Base-by-base conservation (phyloP, 2,888 invertebrate species). In the Tetropium fuscum region DNA sequence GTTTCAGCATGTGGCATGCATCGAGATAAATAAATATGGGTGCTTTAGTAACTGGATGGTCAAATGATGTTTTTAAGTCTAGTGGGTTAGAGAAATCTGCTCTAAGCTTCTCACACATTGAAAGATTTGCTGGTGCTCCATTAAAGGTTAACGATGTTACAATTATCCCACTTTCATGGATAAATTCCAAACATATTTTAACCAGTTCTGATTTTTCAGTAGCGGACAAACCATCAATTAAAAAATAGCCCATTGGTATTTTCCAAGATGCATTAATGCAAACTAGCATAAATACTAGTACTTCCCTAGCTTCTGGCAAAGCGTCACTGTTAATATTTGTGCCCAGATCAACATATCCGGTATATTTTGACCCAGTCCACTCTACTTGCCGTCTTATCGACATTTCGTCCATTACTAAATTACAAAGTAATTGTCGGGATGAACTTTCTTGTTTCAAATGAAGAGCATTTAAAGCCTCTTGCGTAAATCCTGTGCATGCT, bases 41-140 rank as follows among this genome's bases (percentile, higher is more conserved):
- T 16, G 44, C 38, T 3, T 20, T 19, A 7, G 53, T 60, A 20
- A 51, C 30, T 7, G 68, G 64, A 47, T 68, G 54, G 8, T 40
- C 4, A 45, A 71, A 71, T 34, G 15, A 48, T 20, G 64, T 58
- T 56, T 58, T 36, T 15, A 69, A 34, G 36, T 64, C 56, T n/a
- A 32, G 13, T 2, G 44, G 48, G 30, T 64, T 16, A 7, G 47
- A 58, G 25, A 68, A 63, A 47, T 67, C 47, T 13, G 60, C 64
- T 7, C 69, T 63, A 16, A 67, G 43, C 3, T 53, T 53, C 2
- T 48, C 19, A 6, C 25, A 34, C 15, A 54, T 18, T 5, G 36
- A 10, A 10, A 36, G 25, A 27, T 54, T 45, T 8, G 34, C 15
- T 7, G 32, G 27, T 27, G 51, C 32, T 13, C 54, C 44, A 54